Conservation (phyloP, 2,797 vertebrate genomes). For the Phataginus tetradactyla region DNA sequence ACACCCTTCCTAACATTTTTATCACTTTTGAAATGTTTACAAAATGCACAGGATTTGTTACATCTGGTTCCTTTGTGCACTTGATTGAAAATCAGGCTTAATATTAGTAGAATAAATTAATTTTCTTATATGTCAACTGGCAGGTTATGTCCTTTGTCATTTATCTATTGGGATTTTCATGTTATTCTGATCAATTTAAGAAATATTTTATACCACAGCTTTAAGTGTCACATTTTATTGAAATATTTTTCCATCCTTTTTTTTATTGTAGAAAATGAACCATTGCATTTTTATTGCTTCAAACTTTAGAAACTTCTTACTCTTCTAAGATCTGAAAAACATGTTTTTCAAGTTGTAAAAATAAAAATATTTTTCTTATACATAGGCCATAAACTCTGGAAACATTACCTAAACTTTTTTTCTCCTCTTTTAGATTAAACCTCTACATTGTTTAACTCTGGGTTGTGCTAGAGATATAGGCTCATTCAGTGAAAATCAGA, state of each 20-base stretch:
- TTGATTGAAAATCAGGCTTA: neutral
- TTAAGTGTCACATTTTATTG: neutral
- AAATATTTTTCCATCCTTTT: neutral
- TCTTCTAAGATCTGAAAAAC: neutral
- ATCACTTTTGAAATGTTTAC: neutral
- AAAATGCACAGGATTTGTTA: neutral
- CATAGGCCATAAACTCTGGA: neutral
- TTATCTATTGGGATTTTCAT: neutral
- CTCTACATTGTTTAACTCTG: neutral
- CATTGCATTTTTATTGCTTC: neutral
- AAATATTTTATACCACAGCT: neutral
- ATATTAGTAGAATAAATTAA: neutral
- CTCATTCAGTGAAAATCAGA: neutral
- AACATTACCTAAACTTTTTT: neutral
- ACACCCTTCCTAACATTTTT: neutral
- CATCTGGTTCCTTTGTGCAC: neutral
- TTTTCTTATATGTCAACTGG: neutral
- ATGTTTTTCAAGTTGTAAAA: neutral
- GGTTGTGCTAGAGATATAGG: neutral
- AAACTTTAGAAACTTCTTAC: neutral
- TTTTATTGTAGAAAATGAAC: neutral
- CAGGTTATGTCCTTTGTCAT: neutral
- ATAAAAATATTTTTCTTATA: neutral
- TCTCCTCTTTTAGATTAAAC: neutral
- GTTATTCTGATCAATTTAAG: neutral